phyloP scores from a whole-genome alignment of 2,113 vertebrate genomes.

The Thryonomys swinderianus region DNA sequence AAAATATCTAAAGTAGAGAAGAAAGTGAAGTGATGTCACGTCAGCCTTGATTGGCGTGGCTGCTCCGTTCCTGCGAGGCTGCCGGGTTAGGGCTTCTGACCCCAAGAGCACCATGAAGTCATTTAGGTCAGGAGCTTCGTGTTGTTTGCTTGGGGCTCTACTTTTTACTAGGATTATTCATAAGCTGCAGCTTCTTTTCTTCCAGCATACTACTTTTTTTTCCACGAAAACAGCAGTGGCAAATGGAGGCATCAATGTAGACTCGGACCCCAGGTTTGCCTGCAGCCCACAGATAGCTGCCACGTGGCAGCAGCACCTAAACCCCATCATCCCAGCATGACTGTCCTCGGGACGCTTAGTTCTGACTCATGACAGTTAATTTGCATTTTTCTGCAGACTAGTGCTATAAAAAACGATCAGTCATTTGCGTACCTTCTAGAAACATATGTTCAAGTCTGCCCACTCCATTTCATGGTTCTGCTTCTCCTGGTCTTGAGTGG shows the following conservation, averaged over 20 bases:
- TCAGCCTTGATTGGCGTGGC: fast-evolving
- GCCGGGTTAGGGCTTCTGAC: not conserved
- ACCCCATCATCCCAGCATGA: fast-evolving
- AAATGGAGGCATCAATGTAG: not conserved
- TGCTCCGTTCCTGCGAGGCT: not conserved
- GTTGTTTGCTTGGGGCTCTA: fast-evolving
- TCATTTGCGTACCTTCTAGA: not conserved
- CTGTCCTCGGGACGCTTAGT: not conserved
- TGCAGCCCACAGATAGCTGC: not conserved
- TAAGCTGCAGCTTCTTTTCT: not conserved
- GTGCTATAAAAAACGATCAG: not conserved
- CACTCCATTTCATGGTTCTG: not conserved
- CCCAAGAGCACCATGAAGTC: fast-evolving
- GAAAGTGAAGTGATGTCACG: fast-evolving
- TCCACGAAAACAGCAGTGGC: not conserved
- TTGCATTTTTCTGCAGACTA: not conserved
- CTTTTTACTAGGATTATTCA: not conserved
- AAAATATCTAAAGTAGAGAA: not conserved
- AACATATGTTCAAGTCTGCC: not conserved
- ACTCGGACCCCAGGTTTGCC: not conserved
- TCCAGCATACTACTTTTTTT: not conserved
- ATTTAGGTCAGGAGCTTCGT: fast-evolving
- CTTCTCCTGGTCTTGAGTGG: not conserved
- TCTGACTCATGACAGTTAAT: not conserved
- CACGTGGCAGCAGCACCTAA: not conserved